Evolutionary conservation across 2,113 vertebrate genomes (phyloP), one percentile per base, ranked within the genome.

Genomic region (Meriones unguiculatus): DNA sequence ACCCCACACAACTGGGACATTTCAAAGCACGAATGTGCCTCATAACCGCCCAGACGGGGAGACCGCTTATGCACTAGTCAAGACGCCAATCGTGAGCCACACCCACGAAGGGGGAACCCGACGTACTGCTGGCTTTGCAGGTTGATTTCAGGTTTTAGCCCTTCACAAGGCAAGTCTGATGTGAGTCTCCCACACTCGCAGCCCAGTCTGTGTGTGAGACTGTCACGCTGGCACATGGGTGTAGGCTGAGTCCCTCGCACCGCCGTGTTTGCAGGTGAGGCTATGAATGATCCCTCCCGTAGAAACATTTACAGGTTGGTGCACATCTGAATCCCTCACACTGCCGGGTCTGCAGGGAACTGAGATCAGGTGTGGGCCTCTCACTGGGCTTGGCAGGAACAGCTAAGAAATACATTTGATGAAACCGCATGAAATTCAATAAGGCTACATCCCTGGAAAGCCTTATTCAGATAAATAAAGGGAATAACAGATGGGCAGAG

Each of bases 31-130:
- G 28, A n/a, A 14, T 8, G 3, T 30, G 18, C 50, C 6, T 17
- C 46, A 10, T 65, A 69, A 59, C 17, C 6, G 0, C 38, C 38
- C 30, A 28, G 52, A 46, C n/a, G 30, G 35, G 2, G 11, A 46
- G 24, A 50, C 13, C 41, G 28, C 9, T 18, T 4, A 7, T n/a
- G 38, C 22, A 6, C 35, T 13, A 54, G 32, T 50, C 17, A 20
- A 75, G 5, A 50, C 3, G 22, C 38, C 15, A 14, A 32, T 18
- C 54, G 50, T 80, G n/a, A 81, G 0, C 9, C 25, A 13, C 25
- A 28, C 4, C 41, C 22, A 9, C 0, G 0, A 69, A 22, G 20
- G 14, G n/a, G 28, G 10, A 1, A 41, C 18, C 18, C 24, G 10
- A 64, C n/a, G 46, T n/a, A 10, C 11, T 18, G 18, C 67, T 1